A percentile compares a stretch with the other conserved stretches of the same genome.
These are phyloP conservation scores for Uloborus diversus DNA, from an alignment of 1,140 invertebrate genomes.

Conservation along the genomic window DNA sequence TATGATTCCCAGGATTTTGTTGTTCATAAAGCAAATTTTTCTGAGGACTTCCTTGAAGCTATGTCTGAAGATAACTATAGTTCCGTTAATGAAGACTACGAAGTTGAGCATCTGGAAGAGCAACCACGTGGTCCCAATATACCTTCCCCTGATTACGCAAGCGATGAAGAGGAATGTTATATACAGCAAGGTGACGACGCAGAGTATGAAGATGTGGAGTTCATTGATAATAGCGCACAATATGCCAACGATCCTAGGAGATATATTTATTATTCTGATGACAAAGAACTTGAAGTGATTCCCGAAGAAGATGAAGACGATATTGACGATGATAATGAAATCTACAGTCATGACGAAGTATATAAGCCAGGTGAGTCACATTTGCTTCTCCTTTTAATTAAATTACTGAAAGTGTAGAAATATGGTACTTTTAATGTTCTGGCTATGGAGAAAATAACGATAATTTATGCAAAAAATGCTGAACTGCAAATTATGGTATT, in stretches of 20 bases:
- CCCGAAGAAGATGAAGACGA: constrained; percentile 59
- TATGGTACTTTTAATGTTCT: neutral
- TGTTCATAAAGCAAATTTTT: constrained; percentile 49
- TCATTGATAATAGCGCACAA: constrained; percentile 46
- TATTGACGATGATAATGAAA: constrained; percentile 51
- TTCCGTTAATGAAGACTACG: constrained; percentile 45
- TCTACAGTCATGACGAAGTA: neutral
- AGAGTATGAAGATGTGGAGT: constrained; percentile 31
- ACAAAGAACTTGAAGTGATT: constrained; percentile 58
- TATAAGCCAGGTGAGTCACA: constrained; percentile 25
- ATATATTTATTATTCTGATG: constrained; percentile 53
- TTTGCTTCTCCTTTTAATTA: neutral
- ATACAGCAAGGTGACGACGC: constrained; percentile 31
- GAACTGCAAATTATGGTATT: too few species aligned
- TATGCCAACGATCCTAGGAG: constrained; percentile 41
- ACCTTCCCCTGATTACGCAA: constrained; percentile 56
- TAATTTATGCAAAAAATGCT: too few species aligned
- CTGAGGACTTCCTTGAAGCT: constrained; percentile 42
- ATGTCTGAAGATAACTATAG: constrained; percentile 48
- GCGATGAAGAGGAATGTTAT: constrained; percentile 54
- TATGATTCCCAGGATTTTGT: constrained; percentile 58
- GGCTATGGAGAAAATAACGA: too few species aligned
- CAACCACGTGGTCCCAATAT: constrained; percentile 31
- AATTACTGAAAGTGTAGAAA: neutral
- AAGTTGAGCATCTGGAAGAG: constrained; percentile 22